Evolutionary conservation across 2,797 vertebrate genomes (phyloP).

Genomic region (Crenichthys baileyi): DNA sequence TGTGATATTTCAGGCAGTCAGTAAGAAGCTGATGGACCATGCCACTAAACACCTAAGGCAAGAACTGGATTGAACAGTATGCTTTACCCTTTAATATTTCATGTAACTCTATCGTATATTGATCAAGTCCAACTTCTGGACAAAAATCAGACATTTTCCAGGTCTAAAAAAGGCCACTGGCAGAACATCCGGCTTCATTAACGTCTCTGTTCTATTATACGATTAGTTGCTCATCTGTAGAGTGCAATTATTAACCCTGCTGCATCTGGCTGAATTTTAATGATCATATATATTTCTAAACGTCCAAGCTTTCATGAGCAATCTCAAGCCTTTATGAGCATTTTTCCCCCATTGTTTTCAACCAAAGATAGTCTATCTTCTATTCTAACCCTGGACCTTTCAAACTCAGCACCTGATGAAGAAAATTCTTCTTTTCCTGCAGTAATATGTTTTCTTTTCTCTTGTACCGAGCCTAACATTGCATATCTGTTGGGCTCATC

Average conservation of each 20-base stretch:
- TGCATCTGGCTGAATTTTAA: neutral
- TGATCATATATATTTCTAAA: no score
- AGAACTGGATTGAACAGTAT: neutral
- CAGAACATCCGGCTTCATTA: conserved; percentile 1
- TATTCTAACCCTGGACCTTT: neutral
- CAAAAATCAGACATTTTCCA: neutral
- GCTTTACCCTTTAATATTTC: neutral
- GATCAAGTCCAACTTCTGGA: conserved; percentile 1
- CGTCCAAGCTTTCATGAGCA: neutral
- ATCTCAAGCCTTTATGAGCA: neutral
- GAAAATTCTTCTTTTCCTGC: neutral
- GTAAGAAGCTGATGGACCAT: neutral
- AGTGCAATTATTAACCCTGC: neutral
- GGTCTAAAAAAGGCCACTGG: neutral
- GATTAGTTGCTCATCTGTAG: neutral
- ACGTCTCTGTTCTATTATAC: neutral
- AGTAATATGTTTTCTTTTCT: neutral
- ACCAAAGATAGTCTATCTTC: neutral
- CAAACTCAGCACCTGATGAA: neutral
- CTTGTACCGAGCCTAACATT: neutral
- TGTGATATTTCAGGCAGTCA: neutral
- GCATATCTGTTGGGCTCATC: neutral
- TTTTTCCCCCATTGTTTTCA: neutral
- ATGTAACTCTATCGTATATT: neutral
- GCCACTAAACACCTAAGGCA: neutral